Evolutionary conservation across 35 echinoderm and acorn worm species (phyloP), one percentile per base, ranked within the genome.

Genomic region (Nesometra sesokonis): DNA sequence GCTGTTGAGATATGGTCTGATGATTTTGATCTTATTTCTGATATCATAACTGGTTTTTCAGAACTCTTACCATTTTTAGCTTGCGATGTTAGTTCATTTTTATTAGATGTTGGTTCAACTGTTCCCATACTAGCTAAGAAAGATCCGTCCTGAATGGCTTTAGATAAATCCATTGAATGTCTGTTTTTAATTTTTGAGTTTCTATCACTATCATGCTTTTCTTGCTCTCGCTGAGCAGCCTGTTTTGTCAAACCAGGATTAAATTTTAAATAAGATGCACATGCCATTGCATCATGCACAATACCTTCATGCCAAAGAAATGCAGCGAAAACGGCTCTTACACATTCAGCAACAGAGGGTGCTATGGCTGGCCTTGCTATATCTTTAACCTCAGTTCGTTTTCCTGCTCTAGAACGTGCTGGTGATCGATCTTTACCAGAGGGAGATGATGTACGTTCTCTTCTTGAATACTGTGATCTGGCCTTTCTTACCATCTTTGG

Each of bases 211-310:
- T 88, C 52, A 32, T 84, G 43, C 32, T 32, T 82, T 11, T 82
- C 84, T 31, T 84, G 78, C 79, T 91, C 91, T 32, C 77, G 79
- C 8, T 86, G 52, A 17, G 91, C 86, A n/a, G 88, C 88, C 35
- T 93, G 87, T 57, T 99, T 99, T 0, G 87, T 92, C 27, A 99
- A 52, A 33, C 81, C 85, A 8, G 93, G 85, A 85, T 94, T 93
- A 67, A 99, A 94, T 79, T 99, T 94, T 0, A 94, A 84, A 57
- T 90, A 97, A 15, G 96, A 99, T 31, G 96, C 96, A 77, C 96
- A 99, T 13, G 96, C 96, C 96, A 99, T 99, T 77, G 92, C 93
- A 88, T 99, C 93, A 34, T 94, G 92, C 21, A 94, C 92, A 17
- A 94, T 46, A 78, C 92, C 92, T 67, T 94, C 96, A 46, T 99